Evolutionary conservation across 2,113 vertebrate species (phyloP).

Genomic region (Ochotona princeps): DNA sequence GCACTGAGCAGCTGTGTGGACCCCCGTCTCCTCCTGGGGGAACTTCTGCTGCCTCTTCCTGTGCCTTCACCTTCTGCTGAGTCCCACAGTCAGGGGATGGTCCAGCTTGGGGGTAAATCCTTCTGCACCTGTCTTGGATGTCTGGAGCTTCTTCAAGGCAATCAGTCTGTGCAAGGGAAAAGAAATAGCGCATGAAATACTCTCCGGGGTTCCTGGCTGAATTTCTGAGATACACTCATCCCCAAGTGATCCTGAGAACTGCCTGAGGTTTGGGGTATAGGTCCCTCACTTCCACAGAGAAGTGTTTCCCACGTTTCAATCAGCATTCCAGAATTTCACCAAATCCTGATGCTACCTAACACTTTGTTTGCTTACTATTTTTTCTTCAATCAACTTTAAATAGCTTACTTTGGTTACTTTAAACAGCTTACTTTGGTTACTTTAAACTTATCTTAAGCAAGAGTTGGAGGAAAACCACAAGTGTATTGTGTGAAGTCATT

Average conservation of each 20-base stretch:
- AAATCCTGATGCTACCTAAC: conserved; percentile 2
- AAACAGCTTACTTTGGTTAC: conserved; percentile 42
- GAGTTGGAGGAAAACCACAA: conserved; percentile 68
- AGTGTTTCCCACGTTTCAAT: neutral
- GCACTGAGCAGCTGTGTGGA: neutral
- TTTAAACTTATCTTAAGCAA: conserved; percentile 62
- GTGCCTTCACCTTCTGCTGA: neutral
- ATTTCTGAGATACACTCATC: neutral
- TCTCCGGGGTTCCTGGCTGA: neutral
- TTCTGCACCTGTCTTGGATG: neutral
- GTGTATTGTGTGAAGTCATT: conserved; percentile 3
- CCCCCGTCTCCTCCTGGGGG: neutral
- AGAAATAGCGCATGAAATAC: neutral
- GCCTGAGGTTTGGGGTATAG: neutral
- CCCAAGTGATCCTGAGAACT: neutral
- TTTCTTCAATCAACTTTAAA: conserved; percentile 61
- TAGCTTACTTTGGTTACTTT: conserved; percentile 51
- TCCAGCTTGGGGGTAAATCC: neutral
- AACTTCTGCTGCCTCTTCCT: neutral
- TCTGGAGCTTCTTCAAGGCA: neutral
- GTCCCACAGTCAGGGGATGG: neutral
- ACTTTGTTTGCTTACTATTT: conserved; percentile 42
- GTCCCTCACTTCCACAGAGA: neutral
- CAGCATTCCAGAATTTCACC: neutral
- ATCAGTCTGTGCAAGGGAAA: neutral